Evolutionary conservation across 2,888 invertebrate genomes (phyloP), one percentile per base, ranked within the genome.

Genomic region (Lasioglossum malachurum): DNA sequence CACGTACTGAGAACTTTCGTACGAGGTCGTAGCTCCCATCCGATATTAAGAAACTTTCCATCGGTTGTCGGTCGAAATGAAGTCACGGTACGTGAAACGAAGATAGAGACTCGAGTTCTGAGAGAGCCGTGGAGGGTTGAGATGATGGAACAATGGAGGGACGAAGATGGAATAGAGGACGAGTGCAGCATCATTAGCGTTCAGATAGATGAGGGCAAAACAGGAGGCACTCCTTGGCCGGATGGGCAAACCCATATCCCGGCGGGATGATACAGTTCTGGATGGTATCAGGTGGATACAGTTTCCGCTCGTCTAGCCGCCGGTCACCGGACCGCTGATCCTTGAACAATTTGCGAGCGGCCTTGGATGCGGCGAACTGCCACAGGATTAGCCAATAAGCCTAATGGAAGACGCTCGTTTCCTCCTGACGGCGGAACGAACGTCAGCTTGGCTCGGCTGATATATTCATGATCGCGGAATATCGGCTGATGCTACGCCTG

Each of bases 21-120:
- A 84, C 87, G 90, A 73, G 87, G 74, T 81, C 88, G 81, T 83
- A 78, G 84, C 81, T 82, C 86, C 87, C 87, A 90, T 93, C 88
- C 91, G 94, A 94, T 94, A 94, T 94, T 94, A 94, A 94, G 94
- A 94, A 94, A 94, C 94, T 94, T 94, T 94, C 89, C 92, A 93
- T 93, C 89, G 93, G 92, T 88, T 92, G 85, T 88, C 88, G 83
- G 82, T 82, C 84, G 89, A 90, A 91, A 91, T 91, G 90, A 91
- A 91, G 79, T 86, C 84, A 49, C 67, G 81, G 71, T 81, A 80
- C 83, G 85, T 81, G 83, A 57, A 82, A 86, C 88, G 83, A 87
- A 73, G 84, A 31, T 64, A 19, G 64, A 64, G 64, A 31, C 35
- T 23, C 23, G 69, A 69, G 69, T 69, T 69, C 38, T 10, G 69